Evolutionary conservation across 2,797 vertebrate genomes (phyloP).

Genomic region (Momotus momota): DNA sequence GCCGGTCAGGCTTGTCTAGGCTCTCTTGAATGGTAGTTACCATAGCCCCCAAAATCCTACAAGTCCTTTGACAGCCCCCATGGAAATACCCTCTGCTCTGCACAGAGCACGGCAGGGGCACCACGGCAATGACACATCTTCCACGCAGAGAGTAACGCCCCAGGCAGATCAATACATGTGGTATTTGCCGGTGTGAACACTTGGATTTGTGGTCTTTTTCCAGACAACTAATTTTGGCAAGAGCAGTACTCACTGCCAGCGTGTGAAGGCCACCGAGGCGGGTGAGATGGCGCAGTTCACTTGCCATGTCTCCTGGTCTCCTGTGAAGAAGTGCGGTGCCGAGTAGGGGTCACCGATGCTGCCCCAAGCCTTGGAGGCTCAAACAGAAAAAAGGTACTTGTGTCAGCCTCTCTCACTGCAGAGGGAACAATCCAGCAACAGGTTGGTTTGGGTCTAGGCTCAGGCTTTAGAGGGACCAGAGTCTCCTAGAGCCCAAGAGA

Average conservation of each 20-base stretch:
- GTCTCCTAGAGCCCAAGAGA: not conserved
- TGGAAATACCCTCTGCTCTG: not conserved
- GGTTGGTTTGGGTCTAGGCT: not conserved
- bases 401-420: not conserved
- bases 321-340: not conserved
- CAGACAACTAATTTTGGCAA: not conserved
- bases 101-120: not conserved
- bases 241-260: not conserved
- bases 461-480: not conserved
- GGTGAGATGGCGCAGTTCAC: not conserved
- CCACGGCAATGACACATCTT: fast-evolving
- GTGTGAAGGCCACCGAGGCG: not conserved
- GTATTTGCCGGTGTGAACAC: not conserved
- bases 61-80: not conserved
- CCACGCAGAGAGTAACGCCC: not conserved
- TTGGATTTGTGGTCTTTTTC: not conserved
- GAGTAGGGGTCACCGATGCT: not conserved
- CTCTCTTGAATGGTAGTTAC: not conserved
- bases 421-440: not conserved
- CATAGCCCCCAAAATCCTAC: not conserved
- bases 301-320: not conserved
- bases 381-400: not conserved
- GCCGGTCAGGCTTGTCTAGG: not conserved
- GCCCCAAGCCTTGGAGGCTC: not conserved
- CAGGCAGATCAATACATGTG: not conserved